Base-by-base conservation (phyloP, 2,113 vertebrate genomes). In the Malaclemys terrapin region DNA sequence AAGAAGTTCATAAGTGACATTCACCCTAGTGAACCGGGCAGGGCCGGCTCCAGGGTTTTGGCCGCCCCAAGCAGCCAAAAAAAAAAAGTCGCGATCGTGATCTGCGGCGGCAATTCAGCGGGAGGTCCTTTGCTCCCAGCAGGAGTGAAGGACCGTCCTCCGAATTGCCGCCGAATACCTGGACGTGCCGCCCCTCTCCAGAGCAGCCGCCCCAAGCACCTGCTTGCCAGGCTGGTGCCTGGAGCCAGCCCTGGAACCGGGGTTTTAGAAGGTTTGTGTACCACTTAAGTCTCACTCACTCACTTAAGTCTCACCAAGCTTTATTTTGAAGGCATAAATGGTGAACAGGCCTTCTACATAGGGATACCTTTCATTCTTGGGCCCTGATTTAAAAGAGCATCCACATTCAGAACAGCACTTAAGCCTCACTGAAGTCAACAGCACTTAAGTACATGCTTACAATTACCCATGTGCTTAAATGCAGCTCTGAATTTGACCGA, bases 361-460 rank as follows among this genome's bases (percentile, higher is more conserved):
- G 52, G 90, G 90, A 94, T 81, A 95, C 95, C 95, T 96, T 94
- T 91, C 93, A 95, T 93, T 95, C 96, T 96, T 89, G 0, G 0
- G 72, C 90, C 92, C 65, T 0, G 1, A 54, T 95, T 94, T 81
- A 89, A 81, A 72, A 80, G 81, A 95, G 93, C 94, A 95, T 85
- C 85, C 45, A 89, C 96, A 78, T 91, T 95, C 89, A 95, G 16
- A 56, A 83, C 81, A 95, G 89, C 80, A 87, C 65, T 93, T 95
- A 72, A 95, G 90, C 81, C 53, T 92, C 62, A 42, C 1, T 0
- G 82, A 96, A 96, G 80, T 93, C 94, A 95, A 62, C n/a, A 62
- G 83, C 69, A 93, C 87, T 90, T 88, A 92, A 95, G 95, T 93
- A 97, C 87, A 35, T 96, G 97, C 94, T 97, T 96, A 95, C 89